phyloP scores from a whole-genome alignment of 2,113 vertebrate genomes.

The Colaptes auratus region DNA sequence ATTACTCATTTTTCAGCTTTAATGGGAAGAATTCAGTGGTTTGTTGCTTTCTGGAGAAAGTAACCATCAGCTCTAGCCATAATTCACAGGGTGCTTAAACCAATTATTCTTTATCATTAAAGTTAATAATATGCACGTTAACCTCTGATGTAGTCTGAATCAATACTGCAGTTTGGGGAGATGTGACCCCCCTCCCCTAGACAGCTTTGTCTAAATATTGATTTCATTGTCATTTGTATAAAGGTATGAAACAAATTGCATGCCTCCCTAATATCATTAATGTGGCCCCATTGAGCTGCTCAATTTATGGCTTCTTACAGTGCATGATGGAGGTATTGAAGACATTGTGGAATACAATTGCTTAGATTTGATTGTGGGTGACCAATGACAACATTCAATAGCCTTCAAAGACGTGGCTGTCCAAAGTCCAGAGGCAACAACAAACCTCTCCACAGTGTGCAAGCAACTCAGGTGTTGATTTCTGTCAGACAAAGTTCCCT shows the following conservation, averaged over 20 bases:
- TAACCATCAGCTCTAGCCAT: constrained; percentile 48
- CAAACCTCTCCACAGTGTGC: not conserved
- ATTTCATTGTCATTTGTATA: constrained; percentile 92
- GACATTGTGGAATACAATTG: constrained; percentile 52
- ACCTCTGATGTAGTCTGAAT: constrained; percentile 81
- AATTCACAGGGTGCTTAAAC: constrained; percentile 71
- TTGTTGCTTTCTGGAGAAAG: constrained; percentile 42
- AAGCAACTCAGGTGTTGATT: constrained; percentile 6
- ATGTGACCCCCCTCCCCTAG: constrained; percentile 75
- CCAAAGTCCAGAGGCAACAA: not conserved
- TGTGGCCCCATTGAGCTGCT: constrained; percentile 72
- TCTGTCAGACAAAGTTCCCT: constrained; percentile 26
- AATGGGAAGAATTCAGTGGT: constrained; percentile 46
- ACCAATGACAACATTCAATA: constrained; percentile 1
- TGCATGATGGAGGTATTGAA: constrained; percentile 50
- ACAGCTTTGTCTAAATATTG: constrained; percentile 87
- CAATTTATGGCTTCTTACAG: constrained; percentile 54
- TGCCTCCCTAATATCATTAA: constrained; percentile 84
- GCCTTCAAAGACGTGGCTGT: constrained; percentile 23
- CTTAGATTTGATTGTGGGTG: constrained; percentile 24
- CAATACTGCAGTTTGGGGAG: constrained; percentile 82
- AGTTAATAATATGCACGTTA: constrained; percentile 85
- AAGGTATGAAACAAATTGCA: constrained; percentile 85
- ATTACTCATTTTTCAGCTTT: constrained; percentile 59
- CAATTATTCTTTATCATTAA: constrained; percentile 76